Evolutionary conservation across 2,888 invertebrate species (phyloP).

Genomic region (Dryadula phaetusa): DNA sequence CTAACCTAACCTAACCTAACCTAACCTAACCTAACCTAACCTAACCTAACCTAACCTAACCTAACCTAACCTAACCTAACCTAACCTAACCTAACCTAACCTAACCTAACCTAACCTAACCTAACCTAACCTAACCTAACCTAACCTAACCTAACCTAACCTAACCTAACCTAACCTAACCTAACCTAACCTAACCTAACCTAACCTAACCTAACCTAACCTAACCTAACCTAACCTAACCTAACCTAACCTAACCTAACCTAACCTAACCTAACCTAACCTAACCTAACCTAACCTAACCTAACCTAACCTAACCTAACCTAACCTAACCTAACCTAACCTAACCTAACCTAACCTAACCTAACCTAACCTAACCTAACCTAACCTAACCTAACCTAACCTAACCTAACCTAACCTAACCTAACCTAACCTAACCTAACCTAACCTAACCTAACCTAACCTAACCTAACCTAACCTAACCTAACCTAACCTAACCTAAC

Average conservation of each 20-base stretch:
- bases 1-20: conserved; percentile 48
- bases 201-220: conserved; percentile 43
- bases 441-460: conserved; percentile 43
- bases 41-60: conserved; percentile 50
- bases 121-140: conserved; percentile 49
- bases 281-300: conserved; percentile 50
- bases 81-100: conserved; percentile 52
- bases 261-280: conserved; percentile 49
- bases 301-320: conserved; percentile 49
- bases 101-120: conserved; percentile 51
- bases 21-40: conserved; percentile 50
- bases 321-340: conserved; percentile 49
- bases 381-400: conserved; percentile 41
- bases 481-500: conserved; percentile 44
- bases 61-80: conserved; percentile 51
- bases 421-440: conserved; percentile 40
- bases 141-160: conserved; percentile 48
- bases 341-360: conserved; percentile 49
- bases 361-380: conserved; percentile 42
- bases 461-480: conserved; percentile 43
- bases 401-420: conserved; percentile 41
- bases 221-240: conserved; percentile 48
- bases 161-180: conserved; percentile 45
- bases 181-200: conserved; percentile 44
- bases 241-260: conserved; percentile 50